Evolutionary conservation across 2,888 invertebrate species (phyloP).

Genomic region (Scaptomyza reducta): DNA sequence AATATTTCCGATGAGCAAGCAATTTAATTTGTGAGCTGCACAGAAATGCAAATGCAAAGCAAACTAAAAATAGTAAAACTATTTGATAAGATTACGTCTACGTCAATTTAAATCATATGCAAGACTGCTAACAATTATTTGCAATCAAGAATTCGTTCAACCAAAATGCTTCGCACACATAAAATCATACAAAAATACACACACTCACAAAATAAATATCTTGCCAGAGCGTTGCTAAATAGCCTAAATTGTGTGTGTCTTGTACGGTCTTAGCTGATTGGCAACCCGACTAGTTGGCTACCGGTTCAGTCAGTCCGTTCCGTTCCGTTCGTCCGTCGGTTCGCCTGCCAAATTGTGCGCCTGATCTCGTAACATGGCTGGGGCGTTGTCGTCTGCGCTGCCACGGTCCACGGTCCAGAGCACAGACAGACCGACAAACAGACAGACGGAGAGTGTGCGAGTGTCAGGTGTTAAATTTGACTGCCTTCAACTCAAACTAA

Average conservation of each 20-base stretch:
- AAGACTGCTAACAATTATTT: constrained; percentile 5
- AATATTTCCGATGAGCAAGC: constrained; percentile 41
- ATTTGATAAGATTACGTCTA: background rate
- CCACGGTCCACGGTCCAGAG: constrained; percentile 59
- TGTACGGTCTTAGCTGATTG: constrained; percentile 37
- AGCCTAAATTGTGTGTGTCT: constrained; percentile 60
- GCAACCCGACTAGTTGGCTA: constrained; percentile 37
- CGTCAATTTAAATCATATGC: constrained; percentile 4
- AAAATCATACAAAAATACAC: constrained; percentile 35
- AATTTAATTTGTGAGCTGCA: constrained; percentile 15
- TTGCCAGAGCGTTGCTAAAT: constrained; percentile 66
- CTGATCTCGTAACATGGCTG: constrained; percentile 57
- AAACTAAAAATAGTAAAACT: background rate
- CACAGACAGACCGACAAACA: constrained; percentile 32
- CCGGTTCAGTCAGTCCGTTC: constrained; percentile 20
- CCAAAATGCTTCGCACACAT: constrained; percentile 17
- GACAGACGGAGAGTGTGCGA: constrained; percentile 22
- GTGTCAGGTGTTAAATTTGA: constrained; percentile 75
- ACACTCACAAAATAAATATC: constrained; percentile 35
- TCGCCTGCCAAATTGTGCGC: constrained; percentile 8
- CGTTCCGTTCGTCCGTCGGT: background rate
- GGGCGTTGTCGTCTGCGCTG: constrained; percentile 42
- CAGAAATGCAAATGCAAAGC: background rate
- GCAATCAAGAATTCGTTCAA: constrained; percentile 22
- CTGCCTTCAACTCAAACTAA: constrained; percentile 48